phyloP scores from a whole-genome alignment of 1,140 invertebrate genomes.

The Pogonomyrmex barbatus region DNA sequence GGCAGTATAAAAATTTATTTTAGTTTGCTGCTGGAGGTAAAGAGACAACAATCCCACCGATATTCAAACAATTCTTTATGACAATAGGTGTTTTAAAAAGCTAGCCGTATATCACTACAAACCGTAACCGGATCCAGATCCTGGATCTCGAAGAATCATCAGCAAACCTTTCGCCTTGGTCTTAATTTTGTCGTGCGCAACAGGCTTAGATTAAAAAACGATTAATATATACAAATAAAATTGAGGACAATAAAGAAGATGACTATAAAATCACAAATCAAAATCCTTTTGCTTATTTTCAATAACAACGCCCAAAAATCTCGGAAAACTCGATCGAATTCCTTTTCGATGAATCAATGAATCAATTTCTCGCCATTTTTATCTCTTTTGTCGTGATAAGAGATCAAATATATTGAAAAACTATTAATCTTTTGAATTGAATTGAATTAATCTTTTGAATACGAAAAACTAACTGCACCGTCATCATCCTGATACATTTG shows the following conservation, averaged over 20 bases:
- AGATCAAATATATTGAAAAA: conserved; percentile 1
- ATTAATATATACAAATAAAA: conserved; percentile 53
- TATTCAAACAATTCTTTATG: not conserved
- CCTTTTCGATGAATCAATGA: not conserved
- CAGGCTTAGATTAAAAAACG: conserved; percentile 38
- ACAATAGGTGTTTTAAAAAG: not conserved
- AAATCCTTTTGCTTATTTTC: conserved; percentile 26
- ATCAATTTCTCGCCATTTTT: not conserved
- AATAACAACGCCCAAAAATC: conserved; percentile 43
- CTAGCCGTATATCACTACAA: not conserved
- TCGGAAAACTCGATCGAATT: conserved; percentile 16
- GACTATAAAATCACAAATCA: conserved; percentile 30
- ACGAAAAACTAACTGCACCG: conserved; percentile 6
- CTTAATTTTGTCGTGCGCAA: not conserved
- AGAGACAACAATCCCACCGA: too few species aligned
- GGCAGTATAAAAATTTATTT: too few species aligned
- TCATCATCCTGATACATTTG: not conserved
- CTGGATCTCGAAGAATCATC: conserved; percentile 49
- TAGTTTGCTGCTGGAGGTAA: too few species aligned
- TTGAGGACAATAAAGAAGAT: conserved; percentile 27
- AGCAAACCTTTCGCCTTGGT: not conserved
- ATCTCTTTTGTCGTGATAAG: conserved; percentile 7
- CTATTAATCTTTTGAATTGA: conserved; percentile 32
- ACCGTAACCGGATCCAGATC: not conserved
- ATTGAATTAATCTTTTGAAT: conserved; percentile 29